A percentile compares a stretch with the other conserved stretches of the same genome.
Conservation (phyloP, 2,113 vertebrate genomes). For the Hippocampus zosterae region DNA sequence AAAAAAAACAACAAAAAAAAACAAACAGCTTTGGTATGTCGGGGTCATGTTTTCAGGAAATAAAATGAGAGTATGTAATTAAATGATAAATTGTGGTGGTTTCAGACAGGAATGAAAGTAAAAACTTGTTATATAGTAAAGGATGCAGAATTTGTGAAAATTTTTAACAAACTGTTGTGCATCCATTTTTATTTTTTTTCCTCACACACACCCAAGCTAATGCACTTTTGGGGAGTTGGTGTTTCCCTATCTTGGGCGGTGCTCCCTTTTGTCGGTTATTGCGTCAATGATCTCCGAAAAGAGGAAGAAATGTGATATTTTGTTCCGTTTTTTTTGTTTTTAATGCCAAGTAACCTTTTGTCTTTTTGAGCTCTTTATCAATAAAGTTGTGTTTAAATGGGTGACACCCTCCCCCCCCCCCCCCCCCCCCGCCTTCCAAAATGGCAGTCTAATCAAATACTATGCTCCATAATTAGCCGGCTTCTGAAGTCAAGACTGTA, state of each 20-base stretch:
- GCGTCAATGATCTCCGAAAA: constrained; percentile 29
- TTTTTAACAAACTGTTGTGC: not conserved
- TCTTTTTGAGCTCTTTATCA: not conserved
- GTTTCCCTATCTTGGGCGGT: constrained; percentile 35
- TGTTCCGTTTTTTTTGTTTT: not conserved
- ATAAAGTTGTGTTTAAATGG: not conserved
- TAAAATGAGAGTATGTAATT: not conserved
- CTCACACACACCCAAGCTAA: not conserved
- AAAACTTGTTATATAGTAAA: not conserved
- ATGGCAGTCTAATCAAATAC: not conserved
- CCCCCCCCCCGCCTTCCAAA: not conserved
- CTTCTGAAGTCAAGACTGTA: constrained; percentile 3
- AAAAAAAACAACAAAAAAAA: too few species aligned
- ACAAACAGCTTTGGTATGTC: not conserved
- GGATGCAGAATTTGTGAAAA: not conserved
- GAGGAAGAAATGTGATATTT: constrained; percentile 36
- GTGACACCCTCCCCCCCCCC: too few species aligned
- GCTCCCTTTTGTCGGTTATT: constrained; percentile 26
- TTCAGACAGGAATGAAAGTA: not conserved
- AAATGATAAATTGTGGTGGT: not conserved
- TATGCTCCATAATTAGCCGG: not conserved
- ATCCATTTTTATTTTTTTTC: not conserved
- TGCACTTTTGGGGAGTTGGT: constrained; percentile 25
- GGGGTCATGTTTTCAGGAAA: not conserved
- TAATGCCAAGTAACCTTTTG: not conserved